phyloP scores from a whole-genome alignment of 2,888 invertebrate species.

The Polydrusus pterygomalis region DNA sequence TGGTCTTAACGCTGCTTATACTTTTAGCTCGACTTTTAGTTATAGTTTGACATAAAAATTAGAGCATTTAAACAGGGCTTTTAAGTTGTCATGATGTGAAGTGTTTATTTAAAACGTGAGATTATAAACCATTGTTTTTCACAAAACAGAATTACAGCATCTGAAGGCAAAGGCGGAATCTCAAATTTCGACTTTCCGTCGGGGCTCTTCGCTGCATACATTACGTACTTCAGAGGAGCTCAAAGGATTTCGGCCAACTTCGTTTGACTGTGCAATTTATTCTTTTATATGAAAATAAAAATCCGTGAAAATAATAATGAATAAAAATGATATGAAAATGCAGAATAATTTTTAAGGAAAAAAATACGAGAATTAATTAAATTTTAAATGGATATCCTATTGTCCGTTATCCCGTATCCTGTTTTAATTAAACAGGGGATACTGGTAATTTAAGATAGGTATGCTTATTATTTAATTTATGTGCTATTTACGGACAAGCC shows the following conservation, averaged over 20 bases:
- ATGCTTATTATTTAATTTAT: too few relatives aligned
- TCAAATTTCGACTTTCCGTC: conserved; percentile 25
- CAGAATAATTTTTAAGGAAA: neutral
- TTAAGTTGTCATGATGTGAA: neutral
- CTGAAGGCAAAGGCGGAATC: conserved; percentile 30
- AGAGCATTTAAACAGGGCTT: too few relatives aligned
- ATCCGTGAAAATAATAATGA: conserved; percentile 29
- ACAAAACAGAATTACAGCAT: conserved; percentile 24
- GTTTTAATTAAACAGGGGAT: too few relatives aligned
- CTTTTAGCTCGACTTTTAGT: too few relatives aligned
- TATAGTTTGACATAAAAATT: too few relatives aligned
- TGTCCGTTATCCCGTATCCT: too few relatives aligned
- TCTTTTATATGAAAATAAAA: conserved; percentile 24
- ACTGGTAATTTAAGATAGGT: too few relatives aligned
- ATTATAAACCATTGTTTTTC: conserved; percentile 32
- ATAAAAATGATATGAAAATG: conserved; percentile 17
- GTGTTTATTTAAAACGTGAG: conserved; percentile 11
- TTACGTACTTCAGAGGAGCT: conserved; percentile 32
- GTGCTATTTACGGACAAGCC: too few relatives aligned
- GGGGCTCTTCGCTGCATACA: conserved; percentile 34
- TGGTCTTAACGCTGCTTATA: too few relatives aligned
- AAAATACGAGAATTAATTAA: too few relatives aligned
- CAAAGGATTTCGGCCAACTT: conserved; percentile 39
- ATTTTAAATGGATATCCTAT: too few relatives aligned
- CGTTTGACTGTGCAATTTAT: conserved; percentile 27